Conservation (phyloP, 2,797 vertebrate species). For the Cirrhinus molitorella region DNA sequence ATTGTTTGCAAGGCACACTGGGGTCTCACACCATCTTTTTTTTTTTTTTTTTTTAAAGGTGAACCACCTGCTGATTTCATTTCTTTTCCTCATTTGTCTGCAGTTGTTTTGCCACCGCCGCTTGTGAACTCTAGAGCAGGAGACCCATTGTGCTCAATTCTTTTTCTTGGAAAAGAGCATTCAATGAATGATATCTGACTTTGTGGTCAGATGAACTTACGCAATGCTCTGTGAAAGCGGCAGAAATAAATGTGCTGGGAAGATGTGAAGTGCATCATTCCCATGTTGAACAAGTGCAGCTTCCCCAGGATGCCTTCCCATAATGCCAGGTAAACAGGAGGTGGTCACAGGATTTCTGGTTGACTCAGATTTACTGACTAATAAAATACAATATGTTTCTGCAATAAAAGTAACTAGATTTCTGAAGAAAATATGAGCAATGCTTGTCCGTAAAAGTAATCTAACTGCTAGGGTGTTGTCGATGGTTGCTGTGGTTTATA, state of each 20-base stretch:
- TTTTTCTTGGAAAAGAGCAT: background rate
- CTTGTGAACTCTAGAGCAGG: conserved; percentile 9
- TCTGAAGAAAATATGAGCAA: background rate
- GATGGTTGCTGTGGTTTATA: background rate
- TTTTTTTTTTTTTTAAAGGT: background rate
- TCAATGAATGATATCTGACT: conserved; percentile 53
- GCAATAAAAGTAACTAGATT: background rate
- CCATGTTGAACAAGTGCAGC: conserved; percentile 63
- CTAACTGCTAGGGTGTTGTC: background rate
- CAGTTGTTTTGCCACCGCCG: conserved; percentile 23
- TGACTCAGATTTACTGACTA: background rate
- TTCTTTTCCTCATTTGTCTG: conserved; percentile 38
- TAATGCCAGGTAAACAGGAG: conserved; percentile 66
- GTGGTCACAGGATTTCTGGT: conserved; percentile 20
- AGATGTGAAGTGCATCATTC: conserved; percentile 67
- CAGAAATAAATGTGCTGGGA: conserved; percentile 66
- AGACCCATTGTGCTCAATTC: conserved; percentile 12
- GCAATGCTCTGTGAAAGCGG: conserved; percentile 43
- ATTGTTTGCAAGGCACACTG: background rate
- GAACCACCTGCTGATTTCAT: conserved; percentile 34
- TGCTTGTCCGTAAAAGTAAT: background rate
- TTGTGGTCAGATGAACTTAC: conserved; percentile 48
- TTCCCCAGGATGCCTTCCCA: conserved; percentile 49
- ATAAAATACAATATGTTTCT: background rate
- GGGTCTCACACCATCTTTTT: conserved; percentile 2